Percentiles rank a stretch among this genome's conserved stretches.
Evolutionary conservation across 2,888 invertebrate species (phyloP).

Genomic region (Ophioninae sp.): DNA sequence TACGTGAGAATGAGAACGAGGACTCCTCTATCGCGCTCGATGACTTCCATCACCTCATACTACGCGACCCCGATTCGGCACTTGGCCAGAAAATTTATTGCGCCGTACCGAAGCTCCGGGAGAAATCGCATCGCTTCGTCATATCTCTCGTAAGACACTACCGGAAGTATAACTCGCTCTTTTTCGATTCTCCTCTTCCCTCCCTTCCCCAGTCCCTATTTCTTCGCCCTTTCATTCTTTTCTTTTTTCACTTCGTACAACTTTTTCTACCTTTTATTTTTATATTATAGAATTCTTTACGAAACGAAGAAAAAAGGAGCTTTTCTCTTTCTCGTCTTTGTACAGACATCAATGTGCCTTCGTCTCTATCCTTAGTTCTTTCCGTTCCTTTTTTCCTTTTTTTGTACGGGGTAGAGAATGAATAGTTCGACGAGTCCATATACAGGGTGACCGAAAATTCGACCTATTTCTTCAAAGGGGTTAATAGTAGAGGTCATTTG

Average conservation of each 20-base stretch:
- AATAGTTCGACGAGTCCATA: constrained; percentile 5
- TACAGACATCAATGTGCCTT: neutral
- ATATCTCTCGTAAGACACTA: constrained; percentile 48
- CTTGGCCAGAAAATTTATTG: constrained; percentile 63
- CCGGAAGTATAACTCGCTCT: constrained; percentile 35
- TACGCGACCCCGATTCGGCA: constrained; percentile 50
- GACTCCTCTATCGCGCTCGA: constrained; percentile 18
- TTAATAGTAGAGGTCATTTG: too few species aligned
- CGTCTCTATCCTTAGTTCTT: neutral
- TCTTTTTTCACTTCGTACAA: constrained; percentile 2
- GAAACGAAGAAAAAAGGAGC: constrained; percentile 7
- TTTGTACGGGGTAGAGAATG: neutral
- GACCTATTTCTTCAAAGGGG: too few species aligned
- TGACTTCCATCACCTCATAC: constrained; percentile 9
- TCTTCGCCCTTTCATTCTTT: neutral
- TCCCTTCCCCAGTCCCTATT: neutral
- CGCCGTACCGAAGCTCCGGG: constrained; percentile 35
- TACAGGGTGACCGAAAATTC: too few species aligned
- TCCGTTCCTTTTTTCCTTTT: constrained; percentile 16
- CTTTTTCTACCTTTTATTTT: constrained; percentile 22
- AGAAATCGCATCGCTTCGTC: constrained; percentile 54
- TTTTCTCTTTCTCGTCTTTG: constrained; percentile 10
- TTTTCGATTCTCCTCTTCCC: neutral
- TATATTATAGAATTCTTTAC: constrained; percentile 12
- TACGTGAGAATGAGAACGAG: constrained; percentile 4